Evolutionary conservation across 2,888 invertebrate genomes (phyloP).

Genomic region (Stratiomys singularior): DNA sequence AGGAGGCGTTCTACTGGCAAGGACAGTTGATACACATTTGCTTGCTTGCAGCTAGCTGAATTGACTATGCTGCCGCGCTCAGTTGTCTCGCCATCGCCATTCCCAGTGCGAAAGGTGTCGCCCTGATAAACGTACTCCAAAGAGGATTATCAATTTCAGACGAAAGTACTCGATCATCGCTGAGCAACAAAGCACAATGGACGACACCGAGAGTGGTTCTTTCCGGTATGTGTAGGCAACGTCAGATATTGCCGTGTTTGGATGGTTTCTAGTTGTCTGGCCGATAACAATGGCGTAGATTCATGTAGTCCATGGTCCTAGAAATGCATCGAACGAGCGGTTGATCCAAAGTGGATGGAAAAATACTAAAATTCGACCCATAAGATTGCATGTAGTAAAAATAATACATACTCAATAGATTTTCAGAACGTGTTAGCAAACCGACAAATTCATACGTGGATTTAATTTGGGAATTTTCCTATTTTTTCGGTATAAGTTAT

Average conservation of each 20-base stretch:
- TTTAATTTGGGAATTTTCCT: too few species aligned
- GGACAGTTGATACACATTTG: background rate
- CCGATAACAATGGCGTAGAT: background rate
- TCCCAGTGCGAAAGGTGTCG: background rate
- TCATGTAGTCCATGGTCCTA: background rate
- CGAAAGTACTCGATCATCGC: conserved; percentile 45
- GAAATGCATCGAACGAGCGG: too few species aligned
- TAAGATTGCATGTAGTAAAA: too few species aligned
- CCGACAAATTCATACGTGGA: too few species aligned
- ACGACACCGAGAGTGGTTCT: conserved; percentile 22
- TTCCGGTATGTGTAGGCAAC: background rate
- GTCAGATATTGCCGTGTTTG: conserved; percentile 11
- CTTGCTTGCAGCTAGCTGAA: background rate
- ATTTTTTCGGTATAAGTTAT: too few species aligned
- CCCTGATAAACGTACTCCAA: conserved; percentile 36
- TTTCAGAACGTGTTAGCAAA: too few species aligned
- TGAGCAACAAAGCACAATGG: conserved; percentile 42
- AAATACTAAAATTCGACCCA: too few species aligned
- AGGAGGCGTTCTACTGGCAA: conserved; percentile 31
- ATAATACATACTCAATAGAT: too few species aligned
- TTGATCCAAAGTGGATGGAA: too few species aligned
- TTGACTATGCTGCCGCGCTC: background rate
- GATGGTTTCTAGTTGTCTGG: background rate
- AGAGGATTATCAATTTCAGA: conserved; percentile 46
- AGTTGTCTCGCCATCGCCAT: background rate